Evolutionary conservation across 2,888 invertebrate genomes (phyloP).

Genomic region (Drosophila maculinotata): DNA sequence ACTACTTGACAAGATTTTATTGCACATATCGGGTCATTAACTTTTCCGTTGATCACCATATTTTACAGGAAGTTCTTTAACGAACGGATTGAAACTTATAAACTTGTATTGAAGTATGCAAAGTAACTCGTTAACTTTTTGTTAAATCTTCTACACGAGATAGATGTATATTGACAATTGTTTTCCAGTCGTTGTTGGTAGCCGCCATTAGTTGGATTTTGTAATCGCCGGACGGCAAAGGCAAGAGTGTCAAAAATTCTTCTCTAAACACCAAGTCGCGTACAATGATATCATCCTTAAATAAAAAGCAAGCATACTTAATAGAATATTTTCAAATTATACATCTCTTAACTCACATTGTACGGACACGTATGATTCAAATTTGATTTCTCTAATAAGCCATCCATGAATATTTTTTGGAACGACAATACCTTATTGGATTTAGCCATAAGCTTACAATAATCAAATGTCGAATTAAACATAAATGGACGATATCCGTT

Average conservation of each 20-base stretch:
- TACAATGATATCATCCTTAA: constrained; percentile 30
- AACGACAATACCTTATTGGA: constrained; percentile 7
- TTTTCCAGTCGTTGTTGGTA: constrained; percentile 23
- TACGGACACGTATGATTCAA: constrained; percentile 46
- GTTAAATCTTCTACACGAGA: no score
- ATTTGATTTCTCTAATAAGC: not conserved
- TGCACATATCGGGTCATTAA: no score
- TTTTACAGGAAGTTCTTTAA: no score
- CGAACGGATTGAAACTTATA: no score
- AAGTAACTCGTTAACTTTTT: no score
- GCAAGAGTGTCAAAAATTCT: constrained; percentile 14
- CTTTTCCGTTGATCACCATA: no score
- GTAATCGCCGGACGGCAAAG: constrained; percentile 40
- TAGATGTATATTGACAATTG: not conserved
- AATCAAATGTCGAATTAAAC: constrained; percentile 35
- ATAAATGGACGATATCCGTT: constrained; percentile 46
- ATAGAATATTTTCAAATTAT: no score
- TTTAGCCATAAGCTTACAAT: constrained; percentile 20
- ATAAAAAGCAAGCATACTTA: not conserved
- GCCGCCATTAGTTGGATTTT: constrained; percentile 13
- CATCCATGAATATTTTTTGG: not conserved
- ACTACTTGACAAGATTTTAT: no score
- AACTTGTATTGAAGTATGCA: no score
- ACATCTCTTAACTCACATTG: constrained; percentile 9
- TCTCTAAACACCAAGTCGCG: constrained; percentile 20